These are phyloP conservation scores for Colletes latitarsis DNA, from an alignment of 1,140 invertebrate genomes.

Conservation along the genomic window DNA sequence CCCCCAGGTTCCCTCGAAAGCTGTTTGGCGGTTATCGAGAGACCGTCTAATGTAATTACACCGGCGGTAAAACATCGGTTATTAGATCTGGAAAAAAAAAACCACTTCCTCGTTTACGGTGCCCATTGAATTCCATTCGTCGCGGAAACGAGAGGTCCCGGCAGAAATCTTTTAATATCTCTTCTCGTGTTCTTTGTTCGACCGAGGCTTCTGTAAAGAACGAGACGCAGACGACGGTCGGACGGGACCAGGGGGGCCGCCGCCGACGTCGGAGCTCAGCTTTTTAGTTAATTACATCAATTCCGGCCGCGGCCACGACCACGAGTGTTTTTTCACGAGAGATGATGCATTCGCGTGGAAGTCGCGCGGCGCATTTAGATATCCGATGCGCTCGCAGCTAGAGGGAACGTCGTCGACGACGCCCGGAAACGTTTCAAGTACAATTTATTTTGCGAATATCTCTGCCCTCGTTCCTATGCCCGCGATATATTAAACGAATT, in stretches of 20 bases:
- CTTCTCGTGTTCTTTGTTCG: slow-evolving; percentile 55
- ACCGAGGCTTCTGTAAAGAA: slow-evolving; percentile 50
- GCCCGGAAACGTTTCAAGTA: slow-evolving; percentile 16
- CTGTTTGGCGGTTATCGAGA: slow-evolving; percentile 33
- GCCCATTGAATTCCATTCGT: slow-evolving; percentile 62
- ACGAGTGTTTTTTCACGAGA: slow-evolving; percentile 55
- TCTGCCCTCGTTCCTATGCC: slow-evolving; percentile 3
- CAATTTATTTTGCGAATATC: slow-evolving; percentile 34
- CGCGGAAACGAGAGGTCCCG: slow-evolving; percentile 62
- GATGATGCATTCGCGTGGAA: slow-evolving; percentile 33
- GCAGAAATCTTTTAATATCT: slow-evolving; percentile 65
- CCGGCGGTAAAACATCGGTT: slow-evolving; percentile 41
- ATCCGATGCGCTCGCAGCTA: slow-evolving; percentile 4
- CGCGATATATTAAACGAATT: slow-evolving; percentile 18
- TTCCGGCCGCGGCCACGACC: slow-evolving; percentile 38
- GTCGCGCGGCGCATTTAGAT: slow-evolving; percentile 20
- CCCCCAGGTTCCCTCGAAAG: neutral
- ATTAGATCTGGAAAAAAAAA: slow-evolving; percentile 40
- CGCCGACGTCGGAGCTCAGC: slow-evolving; percentile 30
- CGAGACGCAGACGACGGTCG: slow-evolving; percentile 32
- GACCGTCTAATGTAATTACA: slow-evolving; percentile 54
- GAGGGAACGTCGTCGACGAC: neutral
- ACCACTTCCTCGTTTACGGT: slow-evolving; percentile 52
- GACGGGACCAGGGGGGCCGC: slow-evolving; percentile 36
- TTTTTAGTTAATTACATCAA: slow-evolving; percentile 68